Percentiles rank a stretch among this genome's conserved stretches.
Evolutionary conservation across 2,888 invertebrate genomes (phyloP).

Genomic region (Podabrus alpinus): DNA sequence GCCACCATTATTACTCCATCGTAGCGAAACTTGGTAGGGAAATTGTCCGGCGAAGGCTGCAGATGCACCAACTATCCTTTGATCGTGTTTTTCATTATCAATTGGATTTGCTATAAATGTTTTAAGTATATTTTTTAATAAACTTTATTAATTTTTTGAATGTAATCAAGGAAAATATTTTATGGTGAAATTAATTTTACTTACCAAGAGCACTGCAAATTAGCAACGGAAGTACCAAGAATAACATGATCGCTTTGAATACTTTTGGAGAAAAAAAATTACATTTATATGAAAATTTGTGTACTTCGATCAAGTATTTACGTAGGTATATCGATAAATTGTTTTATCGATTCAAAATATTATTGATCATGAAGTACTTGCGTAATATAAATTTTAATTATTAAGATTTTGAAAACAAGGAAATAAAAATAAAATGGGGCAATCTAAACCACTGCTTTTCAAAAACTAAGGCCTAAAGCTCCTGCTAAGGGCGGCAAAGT

Average conservation of each 20-base stretch:
- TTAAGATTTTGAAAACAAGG: background rate
- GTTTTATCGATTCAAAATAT: background rate
- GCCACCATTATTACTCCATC: background rate
- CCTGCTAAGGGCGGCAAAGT: too few relatives aligned
- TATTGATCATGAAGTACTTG: background rate
- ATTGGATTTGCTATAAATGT: background rate
- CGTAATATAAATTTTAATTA: background rate
- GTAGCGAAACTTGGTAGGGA: background rate
- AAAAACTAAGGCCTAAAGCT: too few relatives aligned
- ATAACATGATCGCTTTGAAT: background rate
- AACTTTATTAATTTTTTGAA: too few relatives aligned
- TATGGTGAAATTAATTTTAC: background rate
- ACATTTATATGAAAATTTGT: background rate
- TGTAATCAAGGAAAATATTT: too few relatives aligned
- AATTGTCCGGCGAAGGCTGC: background rate
- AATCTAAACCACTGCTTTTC: too few relatives aligned
- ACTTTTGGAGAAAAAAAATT: background rate
- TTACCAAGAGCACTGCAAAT: background rate
- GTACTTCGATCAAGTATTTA: background rate
- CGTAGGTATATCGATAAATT: too few relatives aligned
- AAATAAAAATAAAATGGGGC: too few relatives aligned
- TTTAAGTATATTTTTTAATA: background rate
- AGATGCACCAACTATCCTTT: background rate
- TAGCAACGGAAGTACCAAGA: background rate
- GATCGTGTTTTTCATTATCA: background rate